A percentile compares a stretch with the other conserved stretches of the same genome.
These are phyloP conservation scores for Melanocharis versteri DNA, from an alignment of 2,113 vertebrate species.

Conservation along the genomic window DNA sequence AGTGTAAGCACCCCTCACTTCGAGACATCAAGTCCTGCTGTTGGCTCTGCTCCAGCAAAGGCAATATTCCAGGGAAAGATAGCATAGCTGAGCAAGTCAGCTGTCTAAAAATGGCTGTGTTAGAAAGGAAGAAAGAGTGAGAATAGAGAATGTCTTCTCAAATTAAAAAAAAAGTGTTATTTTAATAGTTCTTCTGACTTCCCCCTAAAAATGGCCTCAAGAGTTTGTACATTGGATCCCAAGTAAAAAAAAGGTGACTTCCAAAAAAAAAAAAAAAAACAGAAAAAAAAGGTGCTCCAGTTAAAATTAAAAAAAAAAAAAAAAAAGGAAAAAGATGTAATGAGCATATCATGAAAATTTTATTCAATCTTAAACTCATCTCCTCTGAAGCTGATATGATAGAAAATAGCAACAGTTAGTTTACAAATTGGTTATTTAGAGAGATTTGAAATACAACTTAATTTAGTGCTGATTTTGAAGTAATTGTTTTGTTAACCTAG, in stretches of 20 bases:
- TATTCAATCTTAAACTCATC: neutral
- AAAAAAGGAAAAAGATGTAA: neutral
- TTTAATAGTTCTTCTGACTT: neutral
- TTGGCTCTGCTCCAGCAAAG: neutral
- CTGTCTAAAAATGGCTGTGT: neutral
- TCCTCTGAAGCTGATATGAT: neutral
- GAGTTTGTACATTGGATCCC: neutral
- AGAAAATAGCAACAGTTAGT: neutral
- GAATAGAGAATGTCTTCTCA: neutral
- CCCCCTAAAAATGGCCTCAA: neutral
- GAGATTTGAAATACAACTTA: neutral
- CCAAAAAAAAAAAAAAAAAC: neutral
- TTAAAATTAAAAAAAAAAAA: neutral
- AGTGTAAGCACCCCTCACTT: neutral
- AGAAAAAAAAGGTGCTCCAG: neutral
- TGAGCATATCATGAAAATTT: neutral
- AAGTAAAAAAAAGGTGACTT: neutral
- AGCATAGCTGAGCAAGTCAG: neutral
- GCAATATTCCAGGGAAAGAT: neutral
- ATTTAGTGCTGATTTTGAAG: neutral
- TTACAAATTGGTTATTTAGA: neutral
- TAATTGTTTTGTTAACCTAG: neutral
- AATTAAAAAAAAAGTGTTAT: neutral
- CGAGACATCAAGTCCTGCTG: neutral
- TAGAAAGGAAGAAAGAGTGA: neutral